Evolutionary conservation across 1,140 invertebrate genomes (phyloP).

Genomic region (Trigoniulus corallinus): DNA sequence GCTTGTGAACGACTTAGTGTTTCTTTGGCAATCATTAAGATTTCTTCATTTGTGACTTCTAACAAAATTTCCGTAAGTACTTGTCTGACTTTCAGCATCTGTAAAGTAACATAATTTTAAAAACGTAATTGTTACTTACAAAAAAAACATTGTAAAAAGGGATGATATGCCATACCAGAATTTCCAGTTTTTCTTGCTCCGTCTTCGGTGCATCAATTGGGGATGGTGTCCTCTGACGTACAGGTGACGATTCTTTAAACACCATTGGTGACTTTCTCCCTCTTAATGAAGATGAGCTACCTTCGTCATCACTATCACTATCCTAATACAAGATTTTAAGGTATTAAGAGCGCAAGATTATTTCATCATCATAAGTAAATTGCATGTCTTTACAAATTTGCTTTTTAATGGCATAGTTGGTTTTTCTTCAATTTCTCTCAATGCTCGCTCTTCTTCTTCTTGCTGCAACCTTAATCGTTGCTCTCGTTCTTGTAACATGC

Average conservation of each 20-base stretch:
- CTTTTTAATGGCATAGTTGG: slow-evolving; percentile 41
- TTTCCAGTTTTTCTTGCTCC: slow-evolving; percentile 26
- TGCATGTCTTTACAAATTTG: slow-evolving; percentile 63
- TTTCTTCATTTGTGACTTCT: slow-evolving; percentile 82
- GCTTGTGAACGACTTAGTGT: slow-evolving; percentile 39
- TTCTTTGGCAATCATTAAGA: slow-evolving; percentile 59
- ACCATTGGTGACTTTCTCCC: slow-evolving; percentile 4
- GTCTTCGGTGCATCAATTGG: slow-evolving; percentile 17
- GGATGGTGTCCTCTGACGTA: slow-evolving; percentile 15
- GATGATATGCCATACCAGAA: slow-evolving; percentile 17
- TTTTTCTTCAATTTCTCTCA: slow-evolving; percentile 21
- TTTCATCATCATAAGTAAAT: neutral
- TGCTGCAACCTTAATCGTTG: slow-evolving; percentile 37
- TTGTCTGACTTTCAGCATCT: slow-evolving; percentile 76
- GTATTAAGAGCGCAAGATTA: neutral
- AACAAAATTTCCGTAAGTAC: slow-evolving; percentile 80
- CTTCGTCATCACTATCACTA: slow-evolving; percentile 34
- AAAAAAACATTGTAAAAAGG: neutral
- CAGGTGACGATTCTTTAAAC: slow-evolving; percentile 1
- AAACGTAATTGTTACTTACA: too few species aligned
- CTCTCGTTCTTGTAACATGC: slow-evolving; percentile 42
- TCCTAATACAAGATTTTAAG: neutral
- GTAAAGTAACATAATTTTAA: slow-evolving; percentile 15
- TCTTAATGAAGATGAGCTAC: slow-evolving; percentile 1
- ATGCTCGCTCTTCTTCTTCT: slow-evolving; percentile 35